Conservation (phyloP, 1,140 invertebrate species). For the Drosophila lowei region DNA sequence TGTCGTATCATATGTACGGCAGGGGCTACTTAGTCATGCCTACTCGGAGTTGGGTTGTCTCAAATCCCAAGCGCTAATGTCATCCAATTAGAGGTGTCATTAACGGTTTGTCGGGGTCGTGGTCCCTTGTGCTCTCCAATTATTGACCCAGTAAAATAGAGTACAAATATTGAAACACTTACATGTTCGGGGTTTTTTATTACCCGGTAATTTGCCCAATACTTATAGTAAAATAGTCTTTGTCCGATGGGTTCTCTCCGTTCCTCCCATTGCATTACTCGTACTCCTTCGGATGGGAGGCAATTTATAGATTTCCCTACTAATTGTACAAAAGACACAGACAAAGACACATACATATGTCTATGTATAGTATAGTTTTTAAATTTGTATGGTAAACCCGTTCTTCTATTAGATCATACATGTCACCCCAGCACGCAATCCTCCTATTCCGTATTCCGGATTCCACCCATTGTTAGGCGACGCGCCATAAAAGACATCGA, state of each 20-base stretch:
- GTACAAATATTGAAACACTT: constrained; percentile 73
- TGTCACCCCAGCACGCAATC: constrained; percentile 50
- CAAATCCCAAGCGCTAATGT: constrained; percentile 56
- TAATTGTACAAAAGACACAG: not conserved
- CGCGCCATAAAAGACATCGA: constrained; percentile 24
- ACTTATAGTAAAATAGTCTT: constrained; percentile 58
- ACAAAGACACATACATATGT: too few species aligned
- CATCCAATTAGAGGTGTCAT: constrained; percentile 81
- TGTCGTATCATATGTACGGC: too few species aligned
- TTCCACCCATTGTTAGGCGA: constrained; percentile 7
- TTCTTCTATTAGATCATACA: constrained; percentile 21
- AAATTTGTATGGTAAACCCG: constrained; percentile 8
- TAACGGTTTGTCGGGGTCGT: constrained; percentile 63
- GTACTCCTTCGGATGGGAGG: constrained; percentile 5
- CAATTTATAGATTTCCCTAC: not conserved
- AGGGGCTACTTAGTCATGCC: constrained; percentile 35
- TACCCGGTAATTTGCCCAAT: constrained; percentile 76
- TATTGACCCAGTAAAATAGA: constrained; percentile 27
- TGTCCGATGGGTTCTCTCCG: constrained; percentile 30
- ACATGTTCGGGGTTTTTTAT: constrained; percentile 61
- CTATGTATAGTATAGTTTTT: not conserved
- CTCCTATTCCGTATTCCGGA: constrained; percentile 3
- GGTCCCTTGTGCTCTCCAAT: constrained; percentile 70
- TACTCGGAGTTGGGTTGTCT: not conserved
- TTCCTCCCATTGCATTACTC: constrained; percentile 63